Percentiles rank a stretch among this genome's conserved stretches.
Conservation (phyloP, 2,888 invertebrate species). For the Nysson spinosus region DNA sequence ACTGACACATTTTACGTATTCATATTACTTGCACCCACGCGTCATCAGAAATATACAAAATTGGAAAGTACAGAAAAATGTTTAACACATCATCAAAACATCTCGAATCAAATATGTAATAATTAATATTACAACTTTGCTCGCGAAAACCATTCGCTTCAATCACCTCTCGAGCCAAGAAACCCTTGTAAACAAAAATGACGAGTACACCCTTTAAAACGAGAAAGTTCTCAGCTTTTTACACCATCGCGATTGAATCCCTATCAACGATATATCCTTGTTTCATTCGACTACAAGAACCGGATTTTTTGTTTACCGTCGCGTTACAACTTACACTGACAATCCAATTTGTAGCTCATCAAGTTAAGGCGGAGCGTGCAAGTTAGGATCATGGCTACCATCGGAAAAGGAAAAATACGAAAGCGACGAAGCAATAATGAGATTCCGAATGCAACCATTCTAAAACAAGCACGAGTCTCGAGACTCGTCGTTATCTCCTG, state of each 20-base stretch:
- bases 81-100: no score
- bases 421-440: slow-evolving; percentile 55
- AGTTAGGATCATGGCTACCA: slow-evolving; percentile 16
- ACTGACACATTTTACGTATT: not conserved
- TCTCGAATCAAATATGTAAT: slow-evolving; percentile 1
- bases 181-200: not conserved
- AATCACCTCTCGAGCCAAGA: no score
- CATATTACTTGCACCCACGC: not conserved
- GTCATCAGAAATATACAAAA: no score
- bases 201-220: not conserved
- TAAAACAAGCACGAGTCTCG: slow-evolving; percentile 55
- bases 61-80: no score
- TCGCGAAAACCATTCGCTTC: no score
- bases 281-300: slow-evolving; percentile 4
- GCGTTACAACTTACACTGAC: slow-evolving; percentile 52
- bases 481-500: slow-evolving; percentile 41
- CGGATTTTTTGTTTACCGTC: not conserved
- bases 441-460: slow-evolving; percentile 58
- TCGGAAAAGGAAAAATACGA: slow-evolving; percentile 9
- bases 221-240: slow-evolving; percentile 5
- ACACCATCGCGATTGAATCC: slow-evolving; percentile 14
- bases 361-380: slow-evolving; percentile 47
- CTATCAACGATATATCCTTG: not conserved
- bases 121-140: no score
- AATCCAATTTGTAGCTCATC: slow-evolving; percentile 69